Base-by-base conservation (phyloP, 2,888 invertebrate species). In the Argynnis bischoffii region DNA sequence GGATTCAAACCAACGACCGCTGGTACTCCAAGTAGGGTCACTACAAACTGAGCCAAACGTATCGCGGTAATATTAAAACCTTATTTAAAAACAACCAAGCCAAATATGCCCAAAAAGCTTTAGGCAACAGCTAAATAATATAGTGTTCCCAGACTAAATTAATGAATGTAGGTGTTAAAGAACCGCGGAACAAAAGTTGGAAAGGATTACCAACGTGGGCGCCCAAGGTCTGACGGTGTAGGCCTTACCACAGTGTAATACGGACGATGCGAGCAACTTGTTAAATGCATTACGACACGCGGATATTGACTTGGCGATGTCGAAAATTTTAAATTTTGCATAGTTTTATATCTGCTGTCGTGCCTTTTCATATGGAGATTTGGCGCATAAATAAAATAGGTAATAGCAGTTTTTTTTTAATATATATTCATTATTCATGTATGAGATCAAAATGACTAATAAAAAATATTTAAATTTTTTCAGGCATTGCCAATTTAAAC, bases 231-330 rank as follows among this genome's bases (percentile, higher is more conserved):
- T 69, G 67, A 72, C 63, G 71, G 53, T 63, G 16, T 73, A 66
- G 67, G 51, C 66, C 71, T 69, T 75, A 73, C 69, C 46, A 14
- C 54, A 46, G 54, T 66, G 56, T 55, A 47, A 68, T 72, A 75
- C 68, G 64, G 72, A 55, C 53, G 63, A 53, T 59, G 61, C 46
- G 55, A 21, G 50, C 16, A 26, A 46, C 48, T 65, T 66, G 70
- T 65, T 74, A 69, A 47, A 59, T 26, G 66, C 63, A 70, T 79
- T 81, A 75, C 82, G 75, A 76, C 79, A 82, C 76, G 69, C 76
- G 81, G 81, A 79, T 77, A 72, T 83, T 81, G 77, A 69, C 77
- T 78, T 81, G 80, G 74, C 75, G 60, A 72, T 78, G 76, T 75
- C 75, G 70, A 74, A 76, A 75, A 75, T 74, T 26, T 64, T 13